Conservation (phyloP, 1,140 invertebrate genomes). For the Leucophenga varia region DNA sequence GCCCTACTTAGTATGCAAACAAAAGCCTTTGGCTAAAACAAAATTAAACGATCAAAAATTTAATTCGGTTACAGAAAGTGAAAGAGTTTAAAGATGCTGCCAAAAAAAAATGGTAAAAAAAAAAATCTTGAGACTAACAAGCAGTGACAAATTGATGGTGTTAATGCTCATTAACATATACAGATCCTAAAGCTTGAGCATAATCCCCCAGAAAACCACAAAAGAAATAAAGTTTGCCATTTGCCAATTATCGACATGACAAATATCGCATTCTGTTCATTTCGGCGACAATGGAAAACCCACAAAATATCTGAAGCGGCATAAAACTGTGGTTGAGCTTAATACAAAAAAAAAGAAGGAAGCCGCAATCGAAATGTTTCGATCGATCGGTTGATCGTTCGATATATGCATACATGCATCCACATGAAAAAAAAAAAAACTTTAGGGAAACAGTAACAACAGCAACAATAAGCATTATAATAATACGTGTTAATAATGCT, state of each 20-base stretch:
- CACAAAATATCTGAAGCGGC: slow-evolving; percentile 12
- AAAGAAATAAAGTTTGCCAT: slow-evolving; percentile 49
- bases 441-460: too few species aligned
- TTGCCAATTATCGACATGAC: slow-evolving; percentile 53
- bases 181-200: slow-evolving; percentile 12
- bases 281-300: slow-evolving; percentile 9
- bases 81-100: too few species aligned
- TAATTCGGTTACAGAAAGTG: too few species aligned
- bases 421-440: too few species aligned
- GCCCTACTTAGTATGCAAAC: too few species aligned
- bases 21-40: too few species aligned
- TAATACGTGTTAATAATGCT: slow-evolving; percentile 55
- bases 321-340: slow-evolving; percentile 13
- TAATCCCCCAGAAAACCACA: slow-evolving; percentile 36
- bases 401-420: too few species aligned
- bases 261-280: slow-evolving; percentile 29
- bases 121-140: slow-evolving; percentile 52
- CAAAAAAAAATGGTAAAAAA: too few species aligned
- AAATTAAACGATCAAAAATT: too few species aligned
- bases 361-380: neutral
- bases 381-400: too few species aligned
- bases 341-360: neutral
- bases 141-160: slow-evolving; percentile 56
- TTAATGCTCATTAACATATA: slow-evolving; percentile 53
- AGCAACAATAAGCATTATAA: slow-evolving; percentile 22